Base-by-base conservation (phyloP, 1,140 invertebrate species). In the Alviniconcha marisindica region DNA sequence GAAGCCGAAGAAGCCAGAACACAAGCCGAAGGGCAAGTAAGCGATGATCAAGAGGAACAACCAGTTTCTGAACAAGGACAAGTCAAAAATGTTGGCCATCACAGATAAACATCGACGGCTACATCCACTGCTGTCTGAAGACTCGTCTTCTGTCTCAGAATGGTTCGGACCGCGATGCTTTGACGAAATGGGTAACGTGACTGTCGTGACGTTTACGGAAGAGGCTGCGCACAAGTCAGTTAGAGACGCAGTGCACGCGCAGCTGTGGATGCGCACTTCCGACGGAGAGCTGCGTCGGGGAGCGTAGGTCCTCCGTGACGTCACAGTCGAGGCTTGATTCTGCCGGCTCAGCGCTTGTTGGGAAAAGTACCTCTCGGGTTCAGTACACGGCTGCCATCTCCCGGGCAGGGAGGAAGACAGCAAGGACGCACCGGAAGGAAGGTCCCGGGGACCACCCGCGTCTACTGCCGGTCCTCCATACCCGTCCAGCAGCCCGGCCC, bases 11-110 rank as follows among this genome's bases (percentile, higher is more conserved):
- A 83, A 87, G 3, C 66, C 69, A 14, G 74, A 15, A 36, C 36
- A 69, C 0, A 86, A 38, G 24, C 80, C 69, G 40, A 60, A 33
- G 24, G 82, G 71, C 21, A 78, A n/a, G 63, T 76, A 66, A 18
- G 69, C 54, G 0, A 80, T 2, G 21, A 80, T 80, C 15, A 80
- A 14, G 18, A 38, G 54, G 80, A 80, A 81, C 77, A 84, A 12
- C 77, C 69, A 66, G 51, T 33, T 40, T 60, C 44, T 73, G 76
- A 73, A 81, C 48, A 36, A 54, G 38, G 54, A 77, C 73, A 78
- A 76, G 73, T 81, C 80, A 42, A 73, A 31, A 56, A 60, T 78
- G 44, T 28, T 69, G 42, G 14, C 82, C 51, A 77, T 24, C 14
- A 76, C 73, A 31, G 28, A 42, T 40, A 51, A 28, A 21, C 73